Percentiles rank a stretch among this genome's conserved stretches.
Evolutionary conservation across 1,140 invertebrate species (phyloP).

Genomic region (Drosophila seguyi): DNA sequence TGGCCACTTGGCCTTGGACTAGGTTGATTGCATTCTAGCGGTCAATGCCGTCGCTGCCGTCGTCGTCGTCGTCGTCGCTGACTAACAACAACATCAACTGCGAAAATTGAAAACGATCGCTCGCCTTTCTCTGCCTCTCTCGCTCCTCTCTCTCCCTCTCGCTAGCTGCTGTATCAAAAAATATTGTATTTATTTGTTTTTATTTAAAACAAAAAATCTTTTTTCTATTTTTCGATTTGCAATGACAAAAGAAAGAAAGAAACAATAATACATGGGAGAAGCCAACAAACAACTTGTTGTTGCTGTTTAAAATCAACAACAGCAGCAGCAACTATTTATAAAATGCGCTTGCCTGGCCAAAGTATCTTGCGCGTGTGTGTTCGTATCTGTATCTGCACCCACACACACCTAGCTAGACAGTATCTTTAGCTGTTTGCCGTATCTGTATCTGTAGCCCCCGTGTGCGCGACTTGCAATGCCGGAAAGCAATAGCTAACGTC

Average conservation of each 20-base stretch:
- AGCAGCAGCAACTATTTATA: conserved; percentile 80
- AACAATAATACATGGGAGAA: conserved; percentile 50
- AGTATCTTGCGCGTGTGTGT: conserved; percentile 52
- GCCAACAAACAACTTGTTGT: conserved; percentile 73
- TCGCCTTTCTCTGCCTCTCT: conserved; percentile 16
- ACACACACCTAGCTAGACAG: conserved; percentile 2
- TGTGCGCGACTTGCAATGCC: conserved; percentile 72
- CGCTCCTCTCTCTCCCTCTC: not conserved
- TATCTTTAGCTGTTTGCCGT: conserved; percentile 8
- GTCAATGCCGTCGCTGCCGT: conserved; percentile 73
- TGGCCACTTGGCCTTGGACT: conserved; percentile 84
- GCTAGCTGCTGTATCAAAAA: conserved; percentile 20
- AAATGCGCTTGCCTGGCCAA: conserved; percentile 73
- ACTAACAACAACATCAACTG: conserved; percentile 54
- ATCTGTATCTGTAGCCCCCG: conserved; percentile 37
- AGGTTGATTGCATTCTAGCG: conserved; percentile 85
- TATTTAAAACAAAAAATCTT: conserved; percentile 26
- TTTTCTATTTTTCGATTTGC: conserved; percentile 68
- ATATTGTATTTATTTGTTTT: conserved; percentile 35
- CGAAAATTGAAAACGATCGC: conserved; percentile 79
- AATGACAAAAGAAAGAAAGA: conserved; percentile 68
- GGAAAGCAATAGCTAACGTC: conserved; percentile 73
- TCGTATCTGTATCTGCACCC: conserved; percentile 21
- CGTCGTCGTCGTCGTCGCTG: conserved; percentile 33
- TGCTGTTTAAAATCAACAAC: conserved; percentile 62